Conservation (phyloP, 1,140 invertebrate species). For the Manduca sexta region DNA sequence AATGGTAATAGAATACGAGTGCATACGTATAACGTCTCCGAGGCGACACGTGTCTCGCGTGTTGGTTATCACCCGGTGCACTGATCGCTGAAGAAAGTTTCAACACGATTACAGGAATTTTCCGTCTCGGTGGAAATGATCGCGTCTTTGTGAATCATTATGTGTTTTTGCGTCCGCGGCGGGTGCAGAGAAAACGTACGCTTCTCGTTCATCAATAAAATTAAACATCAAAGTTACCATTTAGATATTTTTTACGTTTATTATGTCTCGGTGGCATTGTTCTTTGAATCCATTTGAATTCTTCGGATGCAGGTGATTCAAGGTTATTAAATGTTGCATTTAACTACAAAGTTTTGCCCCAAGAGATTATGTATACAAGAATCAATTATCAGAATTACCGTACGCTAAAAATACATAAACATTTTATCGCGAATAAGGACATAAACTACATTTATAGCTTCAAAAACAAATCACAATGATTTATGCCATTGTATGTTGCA, state of each 20-base stretch:
- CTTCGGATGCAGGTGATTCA: too few species aligned
- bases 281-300: background rate
- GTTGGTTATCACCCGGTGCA: conserved; percentile 32
- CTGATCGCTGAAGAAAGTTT: conserved; percentile 58
- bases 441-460: background rate
- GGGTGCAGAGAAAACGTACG: conserved; percentile 48
- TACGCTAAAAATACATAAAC: too few species aligned
- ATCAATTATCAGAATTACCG: too few species aligned
- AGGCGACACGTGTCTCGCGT: conserved; percentile 41
- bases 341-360: too few species aligned
- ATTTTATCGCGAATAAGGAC: background rate
- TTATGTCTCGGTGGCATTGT: background rate
- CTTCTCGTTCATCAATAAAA: conserved; percentile 20
- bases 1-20: conserved; percentile 20
- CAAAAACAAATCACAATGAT: conserved; percentile 3
- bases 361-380: too few species aligned
- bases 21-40: conserved; percentile 16
- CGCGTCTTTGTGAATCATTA: conserved; percentile 61
- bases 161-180: conserved; percentile 37
- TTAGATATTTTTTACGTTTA: background rate
- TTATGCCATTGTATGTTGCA: conserved; percentile 4
- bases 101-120: conserved; percentile 65
- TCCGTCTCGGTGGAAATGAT: conserved; percentile 64
- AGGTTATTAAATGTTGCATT: too few species aligned
- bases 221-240: conserved; percentile 15